These are phyloP conservation scores for Gymnodraco acuticeps DNA, from an alignment of 2,797 vertebrate species.

Conservation along the genomic window DNA sequence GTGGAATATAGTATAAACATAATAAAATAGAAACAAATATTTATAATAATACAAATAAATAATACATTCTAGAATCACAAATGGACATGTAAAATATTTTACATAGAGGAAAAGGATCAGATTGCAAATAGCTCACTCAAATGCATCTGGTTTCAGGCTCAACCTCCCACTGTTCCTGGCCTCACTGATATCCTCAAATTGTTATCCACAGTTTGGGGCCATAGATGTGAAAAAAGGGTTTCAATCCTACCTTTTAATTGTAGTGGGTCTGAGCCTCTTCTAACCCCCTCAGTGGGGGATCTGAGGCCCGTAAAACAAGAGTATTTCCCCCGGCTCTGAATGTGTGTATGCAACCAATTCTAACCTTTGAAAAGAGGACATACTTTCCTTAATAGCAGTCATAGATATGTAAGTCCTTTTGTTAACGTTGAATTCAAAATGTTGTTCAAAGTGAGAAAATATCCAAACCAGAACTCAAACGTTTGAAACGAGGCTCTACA, in stretches of 20 bases:
- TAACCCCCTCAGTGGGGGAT: constrained; percentile 44
- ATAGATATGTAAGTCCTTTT: neutral
- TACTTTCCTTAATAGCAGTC: neutral
- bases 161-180: neutral
- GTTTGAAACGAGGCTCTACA: constrained; percentile 18
- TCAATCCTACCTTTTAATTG: constrained; percentile 12
- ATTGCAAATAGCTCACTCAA: neutral
- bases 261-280: constrained; percentile 12
- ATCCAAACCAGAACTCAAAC: constrained; percentile 3
- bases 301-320: constrained; percentile 48
- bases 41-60: neutral
- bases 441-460: neutral
- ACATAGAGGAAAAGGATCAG: neutral
- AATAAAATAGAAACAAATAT: neutral
- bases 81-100: too few relatives aligned
- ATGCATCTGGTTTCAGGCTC: neutral
- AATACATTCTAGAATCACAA: neutral
- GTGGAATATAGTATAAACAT: too few relatives aligned
- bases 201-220: neutral
- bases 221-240: neutral
- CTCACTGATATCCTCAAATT: neutral
- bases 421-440: neutral
- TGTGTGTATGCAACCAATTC: neutral
- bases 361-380: neutral
- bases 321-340: constrained; percentile 23